Base-by-base conservation (phyloP, 2,888 invertebrate genomes). In the Sialis fuliginosa region DNA sequence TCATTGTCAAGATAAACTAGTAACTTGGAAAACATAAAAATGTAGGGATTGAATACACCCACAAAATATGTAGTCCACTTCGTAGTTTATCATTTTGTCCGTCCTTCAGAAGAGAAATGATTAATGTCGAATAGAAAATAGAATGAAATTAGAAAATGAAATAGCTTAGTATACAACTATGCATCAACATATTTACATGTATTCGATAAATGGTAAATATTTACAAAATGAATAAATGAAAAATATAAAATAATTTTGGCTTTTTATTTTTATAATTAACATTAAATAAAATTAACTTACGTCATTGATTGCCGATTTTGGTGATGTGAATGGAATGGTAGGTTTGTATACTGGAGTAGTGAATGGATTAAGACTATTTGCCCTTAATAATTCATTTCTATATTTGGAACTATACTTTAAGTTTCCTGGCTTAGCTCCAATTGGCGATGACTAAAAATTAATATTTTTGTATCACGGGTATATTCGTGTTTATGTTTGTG, bases 301-400 rank as follows among this genome's bases (percentile, higher is more conserved):
- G 34, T 43, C 43, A 43, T 43, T 43, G 33, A 39, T 45, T 7
- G 31, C 10, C n/a, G n/a, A 31, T 6, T 13, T 30, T 37, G 37
- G 31, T 33, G 37, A 31, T 6, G 45, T 39, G 50, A 71, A 67
- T 43, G 77, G 77, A 55, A 78, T 74, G 50, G 77, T 77, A 49
- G 77, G 72, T 60, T 73, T 69, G 62, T 78, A 78, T 58, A 69
- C 69, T 44, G 77, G 74, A 56, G 70, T 69, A 47, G 75, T 70
- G 47, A 60, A 60, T 4, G 59, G 56, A 52, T 59, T 57, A 30
- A 69, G 60, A 49, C 68, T 66, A 47, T 67, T 67, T 57, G 59
- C 54, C 51, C 63, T 55, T 41, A 60, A 53, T 43, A 58, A 53
- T 47, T 64, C 64, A 49, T 57, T 60, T 39, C 75, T 67, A 60